Conservation (phyloP, 2,797 vertebrate species). For the Sebastes jordani region DNA sequence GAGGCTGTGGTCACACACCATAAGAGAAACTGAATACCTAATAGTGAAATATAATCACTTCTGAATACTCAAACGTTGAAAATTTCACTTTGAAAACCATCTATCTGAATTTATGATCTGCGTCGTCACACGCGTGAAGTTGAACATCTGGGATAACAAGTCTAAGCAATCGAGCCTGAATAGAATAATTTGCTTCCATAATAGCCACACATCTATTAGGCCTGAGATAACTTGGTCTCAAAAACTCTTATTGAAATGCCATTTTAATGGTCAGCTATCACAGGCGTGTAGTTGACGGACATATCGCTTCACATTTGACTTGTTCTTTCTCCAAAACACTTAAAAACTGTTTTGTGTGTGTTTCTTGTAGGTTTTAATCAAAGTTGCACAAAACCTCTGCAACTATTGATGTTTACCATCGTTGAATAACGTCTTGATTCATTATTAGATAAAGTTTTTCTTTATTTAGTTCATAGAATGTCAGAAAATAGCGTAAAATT, state of each 20-base stretch:
- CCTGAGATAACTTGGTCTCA: too few species aligned
- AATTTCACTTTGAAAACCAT: background rate
- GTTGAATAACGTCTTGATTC: background rate
- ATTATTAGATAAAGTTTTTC: background rate
- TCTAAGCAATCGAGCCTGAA: background rate
- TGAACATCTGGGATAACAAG: background rate
- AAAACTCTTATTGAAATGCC: too few species aligned
- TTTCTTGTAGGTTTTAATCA: background rate
- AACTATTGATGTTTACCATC: background rate
- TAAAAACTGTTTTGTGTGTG: background rate
- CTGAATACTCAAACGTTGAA: background rate
- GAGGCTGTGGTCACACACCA: too few species aligned
- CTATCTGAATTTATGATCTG: background rate
- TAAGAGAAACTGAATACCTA: background rate
- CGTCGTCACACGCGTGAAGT: background rate
- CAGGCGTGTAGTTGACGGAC: background rate
- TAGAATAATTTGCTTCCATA: background rate
- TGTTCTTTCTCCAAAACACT: background rate
- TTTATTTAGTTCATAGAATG: background rate
- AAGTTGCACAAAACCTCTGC: background rate
- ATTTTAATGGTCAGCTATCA: background rate
- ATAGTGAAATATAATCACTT: background rate
- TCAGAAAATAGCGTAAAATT: background rate
- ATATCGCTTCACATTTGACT: background rate
- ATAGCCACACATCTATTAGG: background rate